Conservation (phyloP, 2,113 vertebrate genomes). For the Entosphenus tridentatus region DNA sequence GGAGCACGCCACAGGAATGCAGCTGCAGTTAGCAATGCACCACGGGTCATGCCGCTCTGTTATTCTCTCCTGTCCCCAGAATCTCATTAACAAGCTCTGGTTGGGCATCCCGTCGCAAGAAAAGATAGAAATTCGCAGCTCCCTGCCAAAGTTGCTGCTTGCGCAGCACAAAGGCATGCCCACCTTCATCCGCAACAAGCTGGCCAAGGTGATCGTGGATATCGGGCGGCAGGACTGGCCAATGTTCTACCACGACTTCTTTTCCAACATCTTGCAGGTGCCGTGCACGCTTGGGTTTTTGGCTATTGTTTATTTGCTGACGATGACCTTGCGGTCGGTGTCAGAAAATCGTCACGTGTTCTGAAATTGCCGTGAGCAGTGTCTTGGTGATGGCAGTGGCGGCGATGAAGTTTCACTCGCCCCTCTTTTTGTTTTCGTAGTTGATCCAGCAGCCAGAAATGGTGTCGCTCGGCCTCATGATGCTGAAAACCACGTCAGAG, state of each 20-base stretch:
- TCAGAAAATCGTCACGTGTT: background rate
- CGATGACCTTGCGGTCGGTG: background rate
- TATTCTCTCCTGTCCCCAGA: slow-evolving; percentile 24
- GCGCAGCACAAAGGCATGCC: slow-evolving; percentile 78
- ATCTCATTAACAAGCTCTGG: slow-evolving; percentile 98
- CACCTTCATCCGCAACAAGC: slow-evolving; percentile 89
- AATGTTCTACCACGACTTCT: slow-evolving; percentile 98
- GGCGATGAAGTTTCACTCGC: no score
- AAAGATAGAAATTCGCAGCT: slow-evolving; percentile 90
- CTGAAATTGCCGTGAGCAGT: background rate
- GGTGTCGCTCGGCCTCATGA: slow-evolving; percentile 61
- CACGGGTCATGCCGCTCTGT: no score
- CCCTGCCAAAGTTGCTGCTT: slow-evolving; percentile 75
- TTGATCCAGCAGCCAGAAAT: slow-evolving; percentile 70
- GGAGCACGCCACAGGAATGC: no score
- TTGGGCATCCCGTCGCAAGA: slow-evolving; percentile 76
- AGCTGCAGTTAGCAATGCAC: no score
- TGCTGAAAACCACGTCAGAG: slow-evolving; percentile 90
- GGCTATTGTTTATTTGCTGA: no score
- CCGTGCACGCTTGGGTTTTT: background rate
- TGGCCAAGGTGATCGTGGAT: slow-evolving; percentile 96
- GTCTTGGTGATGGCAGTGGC: no score
- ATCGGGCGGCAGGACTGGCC: slow-evolving; percentile 96
- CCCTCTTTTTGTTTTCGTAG: slow-evolving; percentile 19
- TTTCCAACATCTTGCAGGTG: slow-evolving; percentile 92